Base-by-base conservation (phyloP, 2,113 vertebrate species). In the Indicator maculatus region DNA sequence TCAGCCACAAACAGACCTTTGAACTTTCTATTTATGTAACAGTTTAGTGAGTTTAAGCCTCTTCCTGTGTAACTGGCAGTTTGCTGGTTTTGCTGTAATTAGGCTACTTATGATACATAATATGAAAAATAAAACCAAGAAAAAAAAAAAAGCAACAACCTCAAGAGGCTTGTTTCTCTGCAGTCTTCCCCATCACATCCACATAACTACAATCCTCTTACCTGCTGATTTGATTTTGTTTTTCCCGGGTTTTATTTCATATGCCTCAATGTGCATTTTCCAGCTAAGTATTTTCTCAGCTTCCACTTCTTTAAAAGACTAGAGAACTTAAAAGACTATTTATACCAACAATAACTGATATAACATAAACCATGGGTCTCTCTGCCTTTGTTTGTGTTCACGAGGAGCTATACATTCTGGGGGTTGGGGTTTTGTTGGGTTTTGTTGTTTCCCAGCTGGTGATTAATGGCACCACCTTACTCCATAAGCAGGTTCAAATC, bases 21-120 rank as follows among this genome's bases (percentile, higher is more conserved):
- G 97, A 98, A 98, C 97, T 98, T 98, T 96, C 97, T 98, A 98
- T 98, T 98, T 98, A 98, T 98, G 86, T 97, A 97, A 96, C 94
- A 96, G 97, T 98, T 98, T 96, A 95, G 96, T 97, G 97, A 97
- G 96, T 98, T 97, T 97, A 98, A 97, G 96, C 96, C 96, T 97
- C 97, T 98, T 98, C 97, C 97, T 98, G 97, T 97, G 92, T 96
- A 97, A 97, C 96, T 96, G 97, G 94, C 97, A 93, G 33, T 97
- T 97, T 97, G 96, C 96, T 95, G 95, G 95, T 87, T 97, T 80
- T 88, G 95, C 97, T 94, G 93, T 97, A 98, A 98, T 97, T 97
- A 98, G 95, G 91, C 96, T 98, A 97, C 96, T 98, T 95, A 95
- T 78, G 90, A 96, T 96, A 95, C 96, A 91, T 66, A 84, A 88